Evolutionary conservation across 2,797 vertebrate species (phyloP).

Genomic region (Cottoperca gobio): DNA sequence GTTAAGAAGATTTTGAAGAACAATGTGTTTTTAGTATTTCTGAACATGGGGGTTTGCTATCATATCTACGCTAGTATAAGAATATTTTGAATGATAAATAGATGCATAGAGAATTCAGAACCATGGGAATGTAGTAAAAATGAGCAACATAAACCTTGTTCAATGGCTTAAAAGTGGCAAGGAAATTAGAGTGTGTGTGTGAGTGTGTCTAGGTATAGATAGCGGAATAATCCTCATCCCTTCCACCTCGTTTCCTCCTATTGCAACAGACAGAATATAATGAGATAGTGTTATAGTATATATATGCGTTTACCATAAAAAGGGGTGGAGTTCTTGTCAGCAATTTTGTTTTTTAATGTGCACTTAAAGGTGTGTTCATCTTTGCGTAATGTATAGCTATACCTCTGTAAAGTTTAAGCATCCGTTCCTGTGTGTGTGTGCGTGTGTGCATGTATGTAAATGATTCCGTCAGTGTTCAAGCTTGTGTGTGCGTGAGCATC

Average conservation of each 20-base stretch:
- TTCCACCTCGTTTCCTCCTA: slow-evolving; percentile 53
- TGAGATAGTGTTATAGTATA: slow-evolving; percentile 19
- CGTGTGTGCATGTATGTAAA: slow-evolving; percentile 44
- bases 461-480: slow-evolving; percentile 24
- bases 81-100: background rate
- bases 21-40: no score
- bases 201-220: slow-evolving; percentile 29
- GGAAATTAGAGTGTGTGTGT: slow-evolving; percentile 12
- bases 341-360: slow-evolving; percentile 39
- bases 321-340: slow-evolving; percentile 30
- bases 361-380: slow-evolving; percentile 38
- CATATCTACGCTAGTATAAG: background rate
- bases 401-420: slow-evolving; percentile 11
- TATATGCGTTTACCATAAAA: slow-evolving; percentile 43
- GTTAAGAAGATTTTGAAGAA: no score
- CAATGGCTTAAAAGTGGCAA: slow-evolving; percentile 25
- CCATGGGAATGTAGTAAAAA: slow-evolving; percentile 12
- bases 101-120: slow-evolving; percentile 1
- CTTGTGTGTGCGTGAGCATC: slow-evolving; percentile 16
- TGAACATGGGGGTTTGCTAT: no score
- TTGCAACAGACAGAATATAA: slow-evolving; percentile 33
- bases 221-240: slow-evolving; percentile 60
- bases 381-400: background rate
- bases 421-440: slow-evolving; percentile 8
- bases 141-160: slow-evolving; percentile 14